A percentile compares a stretch with the other conserved stretches of the same genome.
Evolutionary conservation across 2,888 invertebrate species (phyloP).

Genomic region (Anoncus sp.): DNA sequence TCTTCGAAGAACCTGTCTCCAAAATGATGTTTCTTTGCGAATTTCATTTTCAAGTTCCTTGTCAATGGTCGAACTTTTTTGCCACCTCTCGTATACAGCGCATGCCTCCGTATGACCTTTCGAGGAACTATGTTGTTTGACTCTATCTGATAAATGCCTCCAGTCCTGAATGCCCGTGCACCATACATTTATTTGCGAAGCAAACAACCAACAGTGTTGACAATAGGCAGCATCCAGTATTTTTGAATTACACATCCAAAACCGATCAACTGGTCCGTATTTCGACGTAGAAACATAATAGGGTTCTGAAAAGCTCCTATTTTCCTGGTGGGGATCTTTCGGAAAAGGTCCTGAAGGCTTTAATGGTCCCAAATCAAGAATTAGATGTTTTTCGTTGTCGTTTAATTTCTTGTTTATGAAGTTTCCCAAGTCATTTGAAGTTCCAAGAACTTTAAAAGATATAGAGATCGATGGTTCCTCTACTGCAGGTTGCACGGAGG

Average conservation of each 20-base stretch:
- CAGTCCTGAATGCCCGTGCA: conserved; percentile 4
- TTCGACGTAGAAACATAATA: conserved; percentile 63
- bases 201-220: conserved; percentile 30
- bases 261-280: conserved; percentile 63
- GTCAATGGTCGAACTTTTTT: conserved; percentile 59
- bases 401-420: conserved; percentile 54
- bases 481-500: conserved; percentile 1
- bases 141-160: conserved; percentile 11
- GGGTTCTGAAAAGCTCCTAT: conserved; percentile 64
- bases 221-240: conserved; percentile 57
- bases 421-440: conserved; percentile 60
- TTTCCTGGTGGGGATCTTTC: conserved; percentile 55
- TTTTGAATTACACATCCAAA: conserved; percentile 67
- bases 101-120: conserved; percentile 46
- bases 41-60: conserved; percentile 58
- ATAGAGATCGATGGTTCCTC: conserved; percentile 42
- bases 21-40: conserved; percentile 42
- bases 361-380: conserved; percentile 50
- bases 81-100: conserved; percentile 65
- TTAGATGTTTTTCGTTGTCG: conserved; percentile 55
- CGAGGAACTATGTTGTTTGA: conserved; percentile 1
- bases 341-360: conserved; percentile 52
- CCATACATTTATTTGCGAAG: conserved; percentile 31
- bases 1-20: conserved; percentile 58
- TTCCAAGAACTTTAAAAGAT: conserved; percentile 54